A percentile compares a stretch with the other conserved stretches of the same genome.
Evolutionary conservation across 2,113 vertebrate species (phyloP).

Genomic region (Ictalurus furcatus): DNA sequence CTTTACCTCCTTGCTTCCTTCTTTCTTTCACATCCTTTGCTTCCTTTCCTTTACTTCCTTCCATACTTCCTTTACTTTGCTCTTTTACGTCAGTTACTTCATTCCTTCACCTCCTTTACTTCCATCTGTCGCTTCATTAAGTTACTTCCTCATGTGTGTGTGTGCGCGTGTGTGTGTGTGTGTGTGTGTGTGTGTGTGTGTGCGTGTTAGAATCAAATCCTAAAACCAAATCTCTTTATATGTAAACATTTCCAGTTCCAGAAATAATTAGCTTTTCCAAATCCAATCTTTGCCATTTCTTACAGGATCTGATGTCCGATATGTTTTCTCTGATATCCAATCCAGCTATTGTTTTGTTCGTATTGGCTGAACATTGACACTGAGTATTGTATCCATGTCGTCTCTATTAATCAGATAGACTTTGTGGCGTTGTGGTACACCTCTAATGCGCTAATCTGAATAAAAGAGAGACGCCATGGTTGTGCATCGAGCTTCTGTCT

Average conservation of each 20-base stretch:
- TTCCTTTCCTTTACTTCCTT: no score
- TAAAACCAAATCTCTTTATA: background rate
- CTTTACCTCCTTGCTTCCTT: no score
- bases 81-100: no score
- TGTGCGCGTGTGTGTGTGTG: no score
- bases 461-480: background rate
- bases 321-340: background rate
- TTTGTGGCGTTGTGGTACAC: background rate
- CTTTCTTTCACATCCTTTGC: no score
- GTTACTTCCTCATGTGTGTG: no score
- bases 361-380: background rate
- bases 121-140: no score
- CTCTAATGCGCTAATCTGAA: background rate
- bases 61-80: no score
- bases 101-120: no score
- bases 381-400: background rate
- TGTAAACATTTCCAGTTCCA: background rate
- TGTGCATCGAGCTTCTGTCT: background rate
- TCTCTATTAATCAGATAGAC: background rate
- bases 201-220: background rate
- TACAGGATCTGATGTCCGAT: background rate
- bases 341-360: background rate
- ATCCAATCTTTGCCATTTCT: background rate
- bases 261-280: background rate
- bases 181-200: no score